phyloP scores from a whole-genome alignment of 2,797 vertebrate genomes.

The Stomatorhinus walkeri region DNA sequence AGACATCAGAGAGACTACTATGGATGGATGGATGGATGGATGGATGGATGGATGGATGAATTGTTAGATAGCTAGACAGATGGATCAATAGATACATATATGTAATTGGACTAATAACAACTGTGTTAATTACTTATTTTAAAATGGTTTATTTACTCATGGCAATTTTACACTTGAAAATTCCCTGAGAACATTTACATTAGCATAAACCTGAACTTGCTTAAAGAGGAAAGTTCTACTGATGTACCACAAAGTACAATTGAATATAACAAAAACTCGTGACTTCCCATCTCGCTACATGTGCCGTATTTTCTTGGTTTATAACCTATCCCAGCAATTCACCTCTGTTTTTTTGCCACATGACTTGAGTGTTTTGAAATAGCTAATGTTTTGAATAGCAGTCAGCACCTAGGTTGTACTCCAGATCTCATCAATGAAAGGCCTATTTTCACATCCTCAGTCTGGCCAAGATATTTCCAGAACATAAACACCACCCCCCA shows the following conservation, averaged over 20 bases:
- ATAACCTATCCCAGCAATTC: not conserved
- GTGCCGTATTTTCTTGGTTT: not conserved
- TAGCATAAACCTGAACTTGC: not conserved
- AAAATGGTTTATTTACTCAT: not conserved
- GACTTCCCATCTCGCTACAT: not conserved
- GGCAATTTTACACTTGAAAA: not conserved
- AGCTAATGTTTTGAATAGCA: not conserved
- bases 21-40: not conserved
- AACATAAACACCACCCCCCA: not conserved
- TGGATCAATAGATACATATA: not conserved
- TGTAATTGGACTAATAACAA: not conserved
- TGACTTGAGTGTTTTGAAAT: not conserved
- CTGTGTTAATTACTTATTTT: not conserved
- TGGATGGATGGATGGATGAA: not conserved
- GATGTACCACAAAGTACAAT: not conserved
- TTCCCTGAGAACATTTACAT: not conserved
- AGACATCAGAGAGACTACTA: not conserved
- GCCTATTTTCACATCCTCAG: not conserved
- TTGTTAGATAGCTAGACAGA: not conserved
- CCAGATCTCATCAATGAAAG: not conserved
- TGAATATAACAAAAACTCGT: not conserved
- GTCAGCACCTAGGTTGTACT: not conserved
- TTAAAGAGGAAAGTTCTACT: not conserved
- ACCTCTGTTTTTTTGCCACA: not conserved
- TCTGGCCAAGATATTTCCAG: not conserved